These are phyloP conservation scores for Puffinus mauretanicus DNA, from an alignment of 2,113 vertebrate species.

Conservation along the genomic window DNA sequence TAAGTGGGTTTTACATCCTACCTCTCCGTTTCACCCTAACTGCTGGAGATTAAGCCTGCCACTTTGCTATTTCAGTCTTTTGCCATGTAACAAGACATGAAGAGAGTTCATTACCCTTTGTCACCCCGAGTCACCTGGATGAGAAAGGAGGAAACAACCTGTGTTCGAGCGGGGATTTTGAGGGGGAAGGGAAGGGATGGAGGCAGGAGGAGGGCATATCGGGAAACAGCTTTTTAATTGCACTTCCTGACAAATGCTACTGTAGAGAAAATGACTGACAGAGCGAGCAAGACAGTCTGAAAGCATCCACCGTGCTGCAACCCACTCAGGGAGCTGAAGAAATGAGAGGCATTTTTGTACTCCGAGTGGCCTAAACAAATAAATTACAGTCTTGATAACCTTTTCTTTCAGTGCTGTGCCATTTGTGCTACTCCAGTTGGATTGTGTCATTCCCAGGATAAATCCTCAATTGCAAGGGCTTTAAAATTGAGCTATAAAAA, in stretches of 20 bases:
- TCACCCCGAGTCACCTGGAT: neutral
- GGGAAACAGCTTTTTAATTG: conserved; percentile 5
- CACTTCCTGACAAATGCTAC: neutral
- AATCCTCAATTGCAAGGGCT: conserved; percentile 65
- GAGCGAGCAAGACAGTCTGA: conserved; percentile 14
- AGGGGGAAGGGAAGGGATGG: neutral
- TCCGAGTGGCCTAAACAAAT: conserved; percentile 68
- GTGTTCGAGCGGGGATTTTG: neutral
- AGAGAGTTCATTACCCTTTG: conserved; percentile 46
- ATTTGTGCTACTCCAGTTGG: conserved; percentile 53
- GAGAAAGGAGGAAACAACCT: conserved; percentile 10
- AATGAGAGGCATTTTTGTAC: conserved; percentile 48
- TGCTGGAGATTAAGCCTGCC: conserved; percentile 67
- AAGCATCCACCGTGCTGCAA: neutral
- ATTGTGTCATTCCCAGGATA: conserved; percentile 51
- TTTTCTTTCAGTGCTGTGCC: conserved; percentile 59
- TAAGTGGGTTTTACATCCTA: conserved; percentile 68
- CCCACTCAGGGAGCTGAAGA: conserved; percentile 11
- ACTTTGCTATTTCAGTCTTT: conserved; percentile 25
- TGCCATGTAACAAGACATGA: conserved; percentile 36
- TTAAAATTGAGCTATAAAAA: conserved; percentile 68
- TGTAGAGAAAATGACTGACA: conserved; percentile 34
- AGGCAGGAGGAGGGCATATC: neutral
- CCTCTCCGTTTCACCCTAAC: conserved; percentile 66
- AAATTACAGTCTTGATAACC: conserved; percentile 60